Base-by-base conservation (phyloP, 1,140 invertebrate species). In the Luehdorfia chinensis region DNA sequence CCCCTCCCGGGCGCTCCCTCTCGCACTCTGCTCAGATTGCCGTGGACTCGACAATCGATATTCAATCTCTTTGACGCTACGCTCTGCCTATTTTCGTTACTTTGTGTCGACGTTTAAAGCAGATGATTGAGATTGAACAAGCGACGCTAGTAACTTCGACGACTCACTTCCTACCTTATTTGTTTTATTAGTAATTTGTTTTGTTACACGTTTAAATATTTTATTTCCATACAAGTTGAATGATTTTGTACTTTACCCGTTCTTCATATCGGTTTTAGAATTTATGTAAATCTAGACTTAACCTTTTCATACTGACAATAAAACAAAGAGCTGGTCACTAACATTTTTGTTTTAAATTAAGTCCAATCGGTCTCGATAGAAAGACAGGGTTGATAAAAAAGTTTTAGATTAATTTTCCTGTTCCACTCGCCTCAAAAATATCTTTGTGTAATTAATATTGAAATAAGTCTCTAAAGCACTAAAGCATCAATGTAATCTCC, bases 51-150 rank as follows among this genome's bases (percentile, higher is more conserved):
- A 79, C 75, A 83, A 85, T 85, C 81, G 77, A 85, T 85, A 85
- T 83, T 85, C 81, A 85, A 83, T 85, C 78, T 85, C 78, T 79
- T 84, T 83, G 75, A 81, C 73, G 72, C 78, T 73, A 75, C 79
- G 66, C 71, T 70, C 69, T 72, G 70, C 67, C 64, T 62, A 75
- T 66, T 78, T 78, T 64, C 75, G 76, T 77, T 71, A 77, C 75
- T 75, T 76, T 75, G 71, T 74, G 68, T 59, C 59, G 75, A 51
- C 72, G 68, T 76, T 77, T 81, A 78, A 66, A 62, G 59, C 55
- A 69, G 55, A 72, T 73, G 68, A 78, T 76, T 70, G 70, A 50
- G 64, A 70, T 63, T 57, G 62, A 68, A 59, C 59, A 50, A 59
- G 53, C 51, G 46, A 31, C 44, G 44, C 45, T 59, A 41, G 43